Evolutionary conservation across 2,113 vertebrate species (phyloP).

Genomic region (Turnix velox): DNA sequence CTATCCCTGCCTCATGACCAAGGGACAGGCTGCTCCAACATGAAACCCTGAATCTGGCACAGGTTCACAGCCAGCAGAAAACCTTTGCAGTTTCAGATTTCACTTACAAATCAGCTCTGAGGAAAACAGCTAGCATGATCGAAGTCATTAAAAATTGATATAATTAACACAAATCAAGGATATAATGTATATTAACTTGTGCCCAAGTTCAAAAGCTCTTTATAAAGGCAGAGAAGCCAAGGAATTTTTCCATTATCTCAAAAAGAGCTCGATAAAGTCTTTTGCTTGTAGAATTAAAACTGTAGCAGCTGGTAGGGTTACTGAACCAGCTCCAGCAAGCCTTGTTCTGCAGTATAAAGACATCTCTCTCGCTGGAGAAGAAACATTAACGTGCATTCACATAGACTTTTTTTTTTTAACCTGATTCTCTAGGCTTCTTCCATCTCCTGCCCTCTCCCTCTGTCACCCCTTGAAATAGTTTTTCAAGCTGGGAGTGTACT

Average conservation of each 20-base stretch:
- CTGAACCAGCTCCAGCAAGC: constrained; percentile 12
- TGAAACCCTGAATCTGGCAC: not conserved
- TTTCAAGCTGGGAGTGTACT: not conserved
- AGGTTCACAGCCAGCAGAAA: not conserved
- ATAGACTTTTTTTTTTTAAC: not conserved
- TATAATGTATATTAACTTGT: not conserved
- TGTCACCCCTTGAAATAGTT: constrained; percentile 45
- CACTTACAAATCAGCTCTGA: not conserved
- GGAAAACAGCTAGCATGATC: not conserved
- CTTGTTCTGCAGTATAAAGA: constrained; percentile 16
- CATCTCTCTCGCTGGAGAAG: not conserved
- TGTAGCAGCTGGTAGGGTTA: constrained; percentile 23
- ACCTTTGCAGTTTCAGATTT: not conserved
- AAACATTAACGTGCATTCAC: not conserved
- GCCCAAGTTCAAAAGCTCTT: constrained; percentile 6
- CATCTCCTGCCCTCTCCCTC: not conserved
- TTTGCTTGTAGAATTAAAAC: constrained; percentile 12
- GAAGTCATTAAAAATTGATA: constrained; percentile 13
- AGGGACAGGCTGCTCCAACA: not conserved
- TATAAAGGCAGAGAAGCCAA: not conserved
- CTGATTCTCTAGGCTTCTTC: not conserved
- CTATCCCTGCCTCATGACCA: not conserved
- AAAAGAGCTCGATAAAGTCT: constrained; percentile 5
- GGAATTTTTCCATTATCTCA: not conserved
- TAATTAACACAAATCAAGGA: constrained; percentile 15